Percentiles rank a stretch among this genome's conserved stretches.
These are phyloP conservation scores for Ceriagrion tenellum DNA, from an alignment of 2,888 invertebrate species.

Conservation along the genomic window DNA sequence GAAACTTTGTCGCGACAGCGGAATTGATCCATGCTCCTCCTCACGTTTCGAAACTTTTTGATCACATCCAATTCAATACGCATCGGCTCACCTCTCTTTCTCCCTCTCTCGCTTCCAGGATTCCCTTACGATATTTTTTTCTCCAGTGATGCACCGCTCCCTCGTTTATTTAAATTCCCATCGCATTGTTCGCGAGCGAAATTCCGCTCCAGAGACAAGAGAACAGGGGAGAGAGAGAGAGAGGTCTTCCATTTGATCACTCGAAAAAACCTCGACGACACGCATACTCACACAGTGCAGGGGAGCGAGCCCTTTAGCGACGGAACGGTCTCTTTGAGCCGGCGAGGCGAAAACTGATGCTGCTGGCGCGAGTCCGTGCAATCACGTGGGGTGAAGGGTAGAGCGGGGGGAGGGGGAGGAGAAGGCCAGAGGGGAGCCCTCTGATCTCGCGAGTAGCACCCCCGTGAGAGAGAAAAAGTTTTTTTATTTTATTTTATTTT, in stretches of 20 bases:
- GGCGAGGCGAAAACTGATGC: background rate
- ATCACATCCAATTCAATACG: slow-evolving; percentile 16
- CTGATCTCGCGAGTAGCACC: background rate
- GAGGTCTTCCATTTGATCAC: slow-evolving; percentile 2
- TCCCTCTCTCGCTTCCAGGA: background rate
- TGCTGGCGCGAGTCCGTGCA: background rate
- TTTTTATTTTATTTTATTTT: background rate
- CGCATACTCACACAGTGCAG: background rate
- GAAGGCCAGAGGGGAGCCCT: background rate
- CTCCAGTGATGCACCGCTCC: background rate
- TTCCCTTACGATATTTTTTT: background rate
- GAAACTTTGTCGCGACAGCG: slow-evolving; percentile 6
- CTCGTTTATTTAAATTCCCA: slow-evolving; percentile 21
- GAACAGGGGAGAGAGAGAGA: background rate
- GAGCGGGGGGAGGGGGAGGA: no score
- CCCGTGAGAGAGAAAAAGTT: background rate
- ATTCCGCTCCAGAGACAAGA: background rate
- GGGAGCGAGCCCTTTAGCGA: background rate
- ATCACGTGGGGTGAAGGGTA: background rate
- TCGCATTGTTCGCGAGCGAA: background rate
- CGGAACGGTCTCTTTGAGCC: slow-evolving; percentile 12
- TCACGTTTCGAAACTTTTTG: slow-evolving; percentile 20
- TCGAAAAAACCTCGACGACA: background rate
- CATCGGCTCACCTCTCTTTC: background rate
- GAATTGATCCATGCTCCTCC: slow-evolving; percentile 28